Base-by-base conservation (phyloP, 1,140 invertebrate species). In the Orius laevigatus region DNA sequence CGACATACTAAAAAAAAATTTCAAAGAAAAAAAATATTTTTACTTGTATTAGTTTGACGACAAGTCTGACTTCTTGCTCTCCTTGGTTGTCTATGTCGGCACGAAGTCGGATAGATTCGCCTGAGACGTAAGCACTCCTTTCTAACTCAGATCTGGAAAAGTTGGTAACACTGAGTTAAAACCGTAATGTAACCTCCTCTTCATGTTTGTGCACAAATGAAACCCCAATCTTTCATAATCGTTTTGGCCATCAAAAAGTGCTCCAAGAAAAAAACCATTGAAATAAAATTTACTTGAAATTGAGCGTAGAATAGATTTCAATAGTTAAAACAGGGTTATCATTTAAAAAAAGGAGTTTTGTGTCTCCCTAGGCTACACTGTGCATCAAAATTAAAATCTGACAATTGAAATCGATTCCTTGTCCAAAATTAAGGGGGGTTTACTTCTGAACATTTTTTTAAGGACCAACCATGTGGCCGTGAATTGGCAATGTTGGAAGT, bases 41-140 rank as follows among this genome's bases (percentile, higher is more conserved):
- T 59, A 76, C 74, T 72, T 87, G 84, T 47, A 81, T 70, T 50
- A 88, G 66, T 63, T 74, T 73, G 43, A 84, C 73, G 54, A 76
- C 72, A 42, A 86, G 63, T 52, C 73, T 68, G 2, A 81, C 78
- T 53, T 79, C 73, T 51, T 82, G 75, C 53, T 82, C 71, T 48
- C 79, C 39, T 56, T 81, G 78, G 66, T 87, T 88, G 63, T 86
- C 80, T 42, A 88, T 75, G 47, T 81, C 78, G 2, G 79, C 78
- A 60, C 77, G 76, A 10, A 87, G 61, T 57, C 79, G 74, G 33
- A 88, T 71, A 54, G 77, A 79, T 64, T 87, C 84, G 5, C 81
- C 83, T 58, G 80, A 84, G 41, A 83, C 82, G 63, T 86, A 88
- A 6, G 81, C 84, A 6, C 75, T 78, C 52, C 83, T 64, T 60